phyloP scores from a whole-genome alignment of 2,888 invertebrate genomes.

The Netelia inedita region DNA sequence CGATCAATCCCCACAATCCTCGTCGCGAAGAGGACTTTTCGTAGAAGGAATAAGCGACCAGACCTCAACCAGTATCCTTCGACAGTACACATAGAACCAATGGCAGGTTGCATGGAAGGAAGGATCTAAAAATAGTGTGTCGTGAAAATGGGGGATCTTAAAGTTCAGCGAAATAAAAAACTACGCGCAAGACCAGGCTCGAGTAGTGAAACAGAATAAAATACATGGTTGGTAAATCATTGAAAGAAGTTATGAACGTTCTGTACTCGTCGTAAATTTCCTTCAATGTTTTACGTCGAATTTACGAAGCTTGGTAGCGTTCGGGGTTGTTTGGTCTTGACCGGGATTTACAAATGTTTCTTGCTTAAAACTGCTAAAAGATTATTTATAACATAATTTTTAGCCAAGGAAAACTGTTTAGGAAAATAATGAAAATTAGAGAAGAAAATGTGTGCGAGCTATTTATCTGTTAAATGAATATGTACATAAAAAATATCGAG shows the following conservation, averaged over 20 bases:
- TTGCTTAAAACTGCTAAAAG: too few species aligned
- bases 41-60: conserved; percentile 55
- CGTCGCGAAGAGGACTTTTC: conserved; percentile 53
- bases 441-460: too few species aligned
- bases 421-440: too few species aligned
- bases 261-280: not conserved
- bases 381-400: too few species aligned
- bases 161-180: conserved; percentile 28
- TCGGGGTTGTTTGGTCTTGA: too few species aligned
- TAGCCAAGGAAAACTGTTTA: too few species aligned
- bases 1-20: conserved; percentile 44
- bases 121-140: conserved; percentile 4
- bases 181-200: conserved; percentile 14
- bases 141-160: conserved; percentile 30
- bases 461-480: too few species aligned
- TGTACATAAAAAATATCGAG: too few species aligned
- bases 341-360: too few species aligned
- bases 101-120: not conserved
- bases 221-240: conserved; percentile 76
- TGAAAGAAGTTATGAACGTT: conserved; percentile 63
- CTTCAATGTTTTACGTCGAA: conserved; percentile 9
- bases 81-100: conserved; percentile 38
- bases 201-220: conserved; percentile 75
- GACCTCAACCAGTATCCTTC: conserved; percentile 35
- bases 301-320: too few species aligned